Percentiles rank a stretch among this genome's conserved stretches.
phyloP scores from a whole-genome alignment of 30 jellyfish, hydroid and myxozoan species.

The Hydractinia echinata region DNA sequence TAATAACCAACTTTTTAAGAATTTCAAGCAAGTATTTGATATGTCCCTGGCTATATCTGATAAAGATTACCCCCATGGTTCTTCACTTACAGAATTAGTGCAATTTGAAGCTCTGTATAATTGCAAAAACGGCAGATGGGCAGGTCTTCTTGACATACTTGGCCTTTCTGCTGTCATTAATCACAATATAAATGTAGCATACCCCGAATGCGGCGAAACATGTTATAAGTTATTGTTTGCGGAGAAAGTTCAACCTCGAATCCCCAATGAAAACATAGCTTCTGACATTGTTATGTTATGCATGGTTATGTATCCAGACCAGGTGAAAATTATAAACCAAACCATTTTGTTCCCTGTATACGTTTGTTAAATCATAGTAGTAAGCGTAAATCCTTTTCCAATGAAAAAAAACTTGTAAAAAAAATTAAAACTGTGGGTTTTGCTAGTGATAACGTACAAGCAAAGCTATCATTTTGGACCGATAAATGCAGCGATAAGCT shows the following conservation, averaged over 20 bases:
- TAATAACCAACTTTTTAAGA: too few species aligned
- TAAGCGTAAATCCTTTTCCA: neutral
- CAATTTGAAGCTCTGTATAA: constrained; percentile 9
- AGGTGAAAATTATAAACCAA: neutral
- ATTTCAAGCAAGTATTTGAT: too few species aligned
- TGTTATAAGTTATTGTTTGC: neutral
- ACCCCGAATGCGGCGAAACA: neutral
- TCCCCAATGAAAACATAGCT: neutral
- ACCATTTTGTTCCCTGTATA: neutral
- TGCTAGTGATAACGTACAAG: neutral
- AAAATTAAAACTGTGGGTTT: too few species aligned
- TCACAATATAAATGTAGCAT: neutral
- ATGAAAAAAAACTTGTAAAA: neutral
- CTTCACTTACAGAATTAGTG: too few species aligned
- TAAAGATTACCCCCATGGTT: too few species aligned
- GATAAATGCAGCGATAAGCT: neutral
- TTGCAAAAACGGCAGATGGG: constrained; percentile 4
- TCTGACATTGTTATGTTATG: neutral
- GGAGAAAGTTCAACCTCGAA: constrained; percentile 2
- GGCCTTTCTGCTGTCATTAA: neutral
- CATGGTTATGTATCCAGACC: neutral
- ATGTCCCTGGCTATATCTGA: too few species aligned
- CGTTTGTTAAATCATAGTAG: neutral
- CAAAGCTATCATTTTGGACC: constrained; percentile 17
- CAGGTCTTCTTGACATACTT: neutral